These are phyloP conservation scores for Epinephelus awoara DNA, from an alignment of 2,797 vertebrate genomes.

Conservation along the genomic window DNA sequence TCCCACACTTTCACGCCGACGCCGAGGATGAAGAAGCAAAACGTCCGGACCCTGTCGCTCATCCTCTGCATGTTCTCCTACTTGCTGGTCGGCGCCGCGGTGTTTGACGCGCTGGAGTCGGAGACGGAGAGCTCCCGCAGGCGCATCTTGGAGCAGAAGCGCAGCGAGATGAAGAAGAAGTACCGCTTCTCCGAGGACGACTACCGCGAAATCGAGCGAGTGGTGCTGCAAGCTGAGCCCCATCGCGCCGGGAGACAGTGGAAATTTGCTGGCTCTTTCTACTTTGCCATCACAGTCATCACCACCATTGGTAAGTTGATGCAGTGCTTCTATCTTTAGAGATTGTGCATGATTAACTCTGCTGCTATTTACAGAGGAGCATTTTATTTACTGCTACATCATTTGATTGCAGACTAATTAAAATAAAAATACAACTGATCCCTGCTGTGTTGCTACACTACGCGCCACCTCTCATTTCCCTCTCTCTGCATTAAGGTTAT, in stretches of 20 bases:
- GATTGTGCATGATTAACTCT: background rate
- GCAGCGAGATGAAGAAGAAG: slow-evolving; percentile 91
- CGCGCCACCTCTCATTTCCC: slow-evolving; percentile 44
- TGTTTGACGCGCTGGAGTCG: slow-evolving; percentile 95
- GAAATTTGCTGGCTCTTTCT: slow-evolving; percentile 96
- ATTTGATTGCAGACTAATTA: background rate
- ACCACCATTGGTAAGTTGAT: slow-evolving; percentile 93
- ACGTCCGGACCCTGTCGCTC: slow-evolving; percentile 91
- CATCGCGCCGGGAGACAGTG: slow-evolving; percentile 94
- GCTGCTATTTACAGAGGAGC: background rate
- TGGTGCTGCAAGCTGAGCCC: slow-evolving; percentile 92
- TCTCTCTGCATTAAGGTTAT: slow-evolving; percentile 87
- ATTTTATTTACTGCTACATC: background rate
- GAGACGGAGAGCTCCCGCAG: slow-evolving; percentile 91
- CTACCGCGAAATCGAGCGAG: slow-evolving; percentile 93
- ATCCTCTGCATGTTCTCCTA: slow-evolving; percentile 94
- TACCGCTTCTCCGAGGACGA: slow-evolving; percentile 93
- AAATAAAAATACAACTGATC: background rate
- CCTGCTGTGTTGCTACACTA: slow-evolving; percentile 9
- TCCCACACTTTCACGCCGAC: slow-evolving; percentile 50
- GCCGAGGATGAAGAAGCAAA: slow-evolving; percentile 91
- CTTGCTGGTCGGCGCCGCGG: slow-evolving; percentile 93
- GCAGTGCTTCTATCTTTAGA: background rate
- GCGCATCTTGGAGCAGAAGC: slow-evolving; percentile 91
- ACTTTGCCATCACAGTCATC: slow-evolving; percentile 97